These are phyloP conservation scores for Anastatus disparis DNA, from an alignment of 1,140 invertebrate species.

Conservation along the genomic window DNA sequence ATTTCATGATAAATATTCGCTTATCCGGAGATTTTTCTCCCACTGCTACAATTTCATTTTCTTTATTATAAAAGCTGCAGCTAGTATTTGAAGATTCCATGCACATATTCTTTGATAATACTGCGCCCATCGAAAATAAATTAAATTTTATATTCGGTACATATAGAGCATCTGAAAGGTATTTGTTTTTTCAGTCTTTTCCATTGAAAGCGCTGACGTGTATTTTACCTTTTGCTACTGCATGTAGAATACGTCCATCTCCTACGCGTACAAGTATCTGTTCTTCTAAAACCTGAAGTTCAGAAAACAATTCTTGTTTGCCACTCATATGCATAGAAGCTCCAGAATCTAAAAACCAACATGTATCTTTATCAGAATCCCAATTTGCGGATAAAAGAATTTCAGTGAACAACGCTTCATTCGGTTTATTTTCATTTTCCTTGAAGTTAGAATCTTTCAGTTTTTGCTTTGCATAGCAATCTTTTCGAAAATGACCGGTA, in stretches of 20 bases:
- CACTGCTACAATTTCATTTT: too few relatives aligned
- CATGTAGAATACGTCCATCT: constrained; percentile 39
- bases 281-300: constrained; percentile 12
- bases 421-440: too few relatives aligned
- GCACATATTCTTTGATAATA: too few relatives aligned
- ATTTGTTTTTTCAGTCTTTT: constrained; percentile 38
- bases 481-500: neutral
- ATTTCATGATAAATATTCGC: too few relatives aligned
- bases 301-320: constrained; percentile 42
- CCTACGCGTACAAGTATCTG: constrained; percentile 36
- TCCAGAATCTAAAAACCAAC: constrained; percentile 43
- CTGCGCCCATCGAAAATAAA: constrained; percentile 45
- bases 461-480: neutral
- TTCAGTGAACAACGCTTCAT: neutral
- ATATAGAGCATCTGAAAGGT: constrained; percentile 57
- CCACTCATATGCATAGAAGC: constrained; percentile 46
- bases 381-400: neutral
- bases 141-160: neutral
- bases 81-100: too few relatives aligned
- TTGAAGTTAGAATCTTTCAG: neutral
- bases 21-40: too few relatives aligned
- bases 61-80: too few relatives aligned
- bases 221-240: constrained; percentile 48
- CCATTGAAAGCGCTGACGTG: constrained; percentile 48
- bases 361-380: neutral